These are phyloP conservation scores for Azemiops feae DNA, from an alignment of 2,113 vertebrate genomes.

Conservation along the genomic window DNA sequence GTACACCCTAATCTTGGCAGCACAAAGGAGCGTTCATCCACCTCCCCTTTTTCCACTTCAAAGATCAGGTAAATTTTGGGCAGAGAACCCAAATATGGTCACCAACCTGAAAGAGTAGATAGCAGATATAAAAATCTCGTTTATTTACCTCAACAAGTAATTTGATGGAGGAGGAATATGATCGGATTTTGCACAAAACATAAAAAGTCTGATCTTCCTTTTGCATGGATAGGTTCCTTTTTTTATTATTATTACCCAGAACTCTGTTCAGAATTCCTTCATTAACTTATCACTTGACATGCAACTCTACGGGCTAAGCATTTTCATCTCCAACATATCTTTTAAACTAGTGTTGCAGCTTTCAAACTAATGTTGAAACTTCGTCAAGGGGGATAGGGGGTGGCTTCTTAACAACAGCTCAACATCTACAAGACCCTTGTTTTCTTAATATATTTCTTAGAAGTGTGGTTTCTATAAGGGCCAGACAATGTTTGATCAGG, in stretches of 20 bases:
- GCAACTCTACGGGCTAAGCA: neutral
- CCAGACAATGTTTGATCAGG: too few relatives aligned
- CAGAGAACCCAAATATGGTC: neutral
- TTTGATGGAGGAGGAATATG: neutral
- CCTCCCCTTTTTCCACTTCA: neutral
- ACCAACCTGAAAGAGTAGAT: neutral
- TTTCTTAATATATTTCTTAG: neutral
- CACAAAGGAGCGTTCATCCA: neutral
- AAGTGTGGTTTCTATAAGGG: too few relatives aligned
- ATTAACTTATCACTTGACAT: neutral
- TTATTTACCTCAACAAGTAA: neutral
- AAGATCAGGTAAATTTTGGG: neutral
- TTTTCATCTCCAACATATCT: neutral
- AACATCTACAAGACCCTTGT: conserved; percentile 5
- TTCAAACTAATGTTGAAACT: too few relatives aligned
- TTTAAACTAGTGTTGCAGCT: neutral
- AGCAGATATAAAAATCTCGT: neutral
- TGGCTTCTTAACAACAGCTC: neutral
- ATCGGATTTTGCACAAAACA: neutral
- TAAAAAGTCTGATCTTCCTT: neutral
- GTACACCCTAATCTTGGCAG: neutral
- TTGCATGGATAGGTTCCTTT: neutral
- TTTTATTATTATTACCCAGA: neutral
- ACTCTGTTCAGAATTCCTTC: neutral
- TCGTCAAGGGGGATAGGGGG: neutral